A percentile compares a stretch with the other conserved stretches of the same genome.
phyloP scores from a whole-genome alignment of 1,140 invertebrate genomes.

The Papilio dardanus region DNA sequence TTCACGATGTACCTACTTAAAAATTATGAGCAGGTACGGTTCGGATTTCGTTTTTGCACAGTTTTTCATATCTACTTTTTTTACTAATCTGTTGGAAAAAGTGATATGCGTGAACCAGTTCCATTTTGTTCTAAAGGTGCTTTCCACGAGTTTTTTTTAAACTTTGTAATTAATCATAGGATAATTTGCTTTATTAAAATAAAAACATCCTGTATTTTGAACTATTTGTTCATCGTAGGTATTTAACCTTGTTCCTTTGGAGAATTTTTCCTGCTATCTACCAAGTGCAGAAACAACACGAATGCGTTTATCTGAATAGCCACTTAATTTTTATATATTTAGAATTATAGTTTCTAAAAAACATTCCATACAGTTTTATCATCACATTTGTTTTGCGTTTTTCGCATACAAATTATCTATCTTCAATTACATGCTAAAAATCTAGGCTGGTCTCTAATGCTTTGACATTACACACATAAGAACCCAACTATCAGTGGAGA shows the following conservation, averaged over 20 bases:
- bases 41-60: background rate
- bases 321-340: background rate
- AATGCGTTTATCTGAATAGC: background rate
- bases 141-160: no score
- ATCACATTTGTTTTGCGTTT: background rate
- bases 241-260: conserved; percentile 14
- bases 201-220: conserved; percentile 21
- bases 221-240: conserved; percentile 3
- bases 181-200: background rate
- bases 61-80: background rate
- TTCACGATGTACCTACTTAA: no score
- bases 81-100: no score
- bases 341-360: background rate
- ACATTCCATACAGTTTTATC: background rate
- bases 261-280: conserved; percentile 18
- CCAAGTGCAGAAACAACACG: conserved; percentile 6
- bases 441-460: no score
- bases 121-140: no score
- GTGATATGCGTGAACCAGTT: no score
- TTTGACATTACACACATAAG: no score
- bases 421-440: background rate
- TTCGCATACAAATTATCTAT: background rate
- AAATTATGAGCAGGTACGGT: background rate
- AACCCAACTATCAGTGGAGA: background rate
- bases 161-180: no score